Conservation (phyloP, 2,797 vertebrate species). For the Agapornis canus region DNA sequence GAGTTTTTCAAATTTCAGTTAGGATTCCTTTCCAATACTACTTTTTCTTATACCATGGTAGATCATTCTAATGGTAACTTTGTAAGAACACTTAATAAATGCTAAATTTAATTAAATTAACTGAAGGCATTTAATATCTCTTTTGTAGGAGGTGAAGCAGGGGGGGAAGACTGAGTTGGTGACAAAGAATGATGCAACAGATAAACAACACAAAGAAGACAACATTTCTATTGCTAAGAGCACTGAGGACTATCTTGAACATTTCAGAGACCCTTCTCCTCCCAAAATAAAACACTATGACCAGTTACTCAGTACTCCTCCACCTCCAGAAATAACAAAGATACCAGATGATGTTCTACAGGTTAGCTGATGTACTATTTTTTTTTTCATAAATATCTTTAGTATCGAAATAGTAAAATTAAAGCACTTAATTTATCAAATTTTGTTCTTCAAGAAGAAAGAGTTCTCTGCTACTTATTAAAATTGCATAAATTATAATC, state of each 20-base stretch:
- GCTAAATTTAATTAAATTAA: background rate
- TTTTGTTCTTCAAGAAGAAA: background rate
- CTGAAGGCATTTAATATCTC: background rate
- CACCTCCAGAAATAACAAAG: constrained; percentile 86
- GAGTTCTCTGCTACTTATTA: background rate
- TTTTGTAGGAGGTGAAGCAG: constrained; percentile 25
- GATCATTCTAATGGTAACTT: background rate
- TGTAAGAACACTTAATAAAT: background rate
- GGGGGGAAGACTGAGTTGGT: background rate
- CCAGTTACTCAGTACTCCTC: constrained; percentile 82
- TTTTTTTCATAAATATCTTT: background rate
- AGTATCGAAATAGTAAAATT: background rate
- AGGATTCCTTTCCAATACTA: background rate
- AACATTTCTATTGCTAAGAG: background rate
- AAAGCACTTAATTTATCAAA: background rate
- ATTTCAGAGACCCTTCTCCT: constrained; percentile 56
- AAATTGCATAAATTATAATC: background rate
- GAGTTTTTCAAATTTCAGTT: background rate
- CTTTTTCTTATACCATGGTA: background rate
- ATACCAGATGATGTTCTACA: constrained; percentile 79
- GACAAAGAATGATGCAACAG: constrained; percentile 12
- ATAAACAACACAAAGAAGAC: background rate
- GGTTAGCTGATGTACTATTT: constrained; percentile 48
- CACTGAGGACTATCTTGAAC: constrained; percentile 58
- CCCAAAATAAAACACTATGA: constrained; percentile 72